Evolutionary conservation across 2,888 invertebrate species (phyloP), one percentile per base, ranked within the genome.

Genomic region (Chrysomela aeneicollis): DNA sequence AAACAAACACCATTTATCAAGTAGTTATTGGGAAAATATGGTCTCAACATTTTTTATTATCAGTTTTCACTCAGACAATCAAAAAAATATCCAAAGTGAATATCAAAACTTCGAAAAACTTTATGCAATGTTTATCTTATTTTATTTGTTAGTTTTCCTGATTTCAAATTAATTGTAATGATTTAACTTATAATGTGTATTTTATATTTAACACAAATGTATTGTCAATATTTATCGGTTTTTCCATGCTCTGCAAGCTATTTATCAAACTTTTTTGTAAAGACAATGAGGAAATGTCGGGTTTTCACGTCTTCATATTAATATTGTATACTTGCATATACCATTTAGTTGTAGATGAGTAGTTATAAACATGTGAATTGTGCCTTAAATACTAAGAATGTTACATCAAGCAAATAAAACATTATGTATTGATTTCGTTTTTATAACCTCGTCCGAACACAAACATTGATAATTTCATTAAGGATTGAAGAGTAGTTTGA

Each of bases 361-460:
- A 10, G 9, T 6, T 35, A 35, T 15, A 42, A 73, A 73, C 70
- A 71, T 73, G 71, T 76, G 71, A 75, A 73, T 74, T 72, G 76
- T 76, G 76, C 76, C 76, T 76, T 76, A 75, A 72, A 70, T 68
- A 69, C n/a, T 42, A 42, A 42, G 42, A 42, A 42, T 42, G 42
- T 72, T 70, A 70, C 68, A 68, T 66, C 60, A 58, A 55, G 63
- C 62, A 64, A 42, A 42, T 42, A 42, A 42, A 42, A 42, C n/a
- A 10, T 42, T 42, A 35, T 35, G 35, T 35, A 42, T 42, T 26
- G 26, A 26, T 26, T 26, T 5, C 6, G 26, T 26, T 26, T 3
- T 26, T 26, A 6, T 26, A 5, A 5, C 6, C 6, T 26, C 6
- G 3, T 26, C 6, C 26, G 26, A 26, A 26, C 3, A 26, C 26